Evolutionary conservation across 2,797 vertebrate genomes (phyloP).

Genomic region (Enteromius trimaculatus): DNA sequence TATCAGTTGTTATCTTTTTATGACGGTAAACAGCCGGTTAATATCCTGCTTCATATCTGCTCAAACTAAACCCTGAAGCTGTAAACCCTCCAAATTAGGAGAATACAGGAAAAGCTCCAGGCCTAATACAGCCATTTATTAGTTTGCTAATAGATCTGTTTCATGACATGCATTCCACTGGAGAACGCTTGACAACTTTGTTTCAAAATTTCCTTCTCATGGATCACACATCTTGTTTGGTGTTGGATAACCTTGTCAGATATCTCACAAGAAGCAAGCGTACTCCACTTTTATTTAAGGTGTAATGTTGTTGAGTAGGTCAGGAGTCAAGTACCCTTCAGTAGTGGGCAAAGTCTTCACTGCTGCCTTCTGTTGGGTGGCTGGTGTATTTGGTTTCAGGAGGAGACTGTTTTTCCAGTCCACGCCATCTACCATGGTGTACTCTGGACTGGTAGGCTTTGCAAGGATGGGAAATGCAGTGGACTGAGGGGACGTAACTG

Average conservation of each 20-base stretch:
- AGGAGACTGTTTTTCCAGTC: constrained; percentile 88
- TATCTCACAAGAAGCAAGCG: neutral
- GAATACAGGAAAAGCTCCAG: neutral
- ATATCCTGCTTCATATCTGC: neutral
- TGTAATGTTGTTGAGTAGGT: constrained; percentile 87
- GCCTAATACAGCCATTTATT: constrained; percentile 16
- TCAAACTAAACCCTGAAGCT: constrained; percentile 17
- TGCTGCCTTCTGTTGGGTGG: constrained; percentile 65
- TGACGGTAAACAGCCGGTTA: neutral
- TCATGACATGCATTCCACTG: neutral
- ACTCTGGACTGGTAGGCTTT: constrained; percentile 81
- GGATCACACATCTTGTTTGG: neutral
- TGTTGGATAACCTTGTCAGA: constrained; percentile 27
- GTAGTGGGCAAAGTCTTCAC: constrained; percentile 81
- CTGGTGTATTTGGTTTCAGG: constrained; percentile 78
- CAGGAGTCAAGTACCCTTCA: constrained; percentile 88
- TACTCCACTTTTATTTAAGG: constrained; percentile 38
- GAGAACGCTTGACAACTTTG: neutral
- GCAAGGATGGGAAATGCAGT: constrained; percentile 40
- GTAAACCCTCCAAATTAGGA: neutral
- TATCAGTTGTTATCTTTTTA: constrained; percentile 15
- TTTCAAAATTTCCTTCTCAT: constrained; percentile 5
- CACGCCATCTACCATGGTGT: constrained; percentile 88
- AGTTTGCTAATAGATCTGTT: constrained; percentile 8
- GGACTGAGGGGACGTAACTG: constrained; percentile 57